Evolutionary conservation across 1,140 invertebrate genomes (phyloP), one percentile per base, ranked within the genome.

Genomic region (Drosophila serrata): DNA sequence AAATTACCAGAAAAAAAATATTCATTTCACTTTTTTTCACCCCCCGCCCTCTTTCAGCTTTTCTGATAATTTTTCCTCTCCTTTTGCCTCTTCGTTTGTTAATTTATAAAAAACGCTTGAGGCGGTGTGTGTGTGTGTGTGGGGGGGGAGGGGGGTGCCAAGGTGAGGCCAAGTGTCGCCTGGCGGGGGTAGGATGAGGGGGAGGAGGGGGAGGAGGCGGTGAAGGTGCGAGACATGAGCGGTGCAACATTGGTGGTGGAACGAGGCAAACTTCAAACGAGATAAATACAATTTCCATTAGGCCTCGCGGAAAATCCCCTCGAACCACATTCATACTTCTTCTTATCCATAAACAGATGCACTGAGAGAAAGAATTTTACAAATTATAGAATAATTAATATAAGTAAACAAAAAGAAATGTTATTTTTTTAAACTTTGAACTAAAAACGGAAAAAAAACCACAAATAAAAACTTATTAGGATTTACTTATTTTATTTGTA

Each of bases 231-330:
- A 72, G 49, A 57, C 64, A 40, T 53, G 49, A 53, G 49, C 64
- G 46, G 13, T 43, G 59, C 15, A 53, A 35, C 51, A 37, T 75
- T 56, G 77, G 76, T 73, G 77, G 72, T 78, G 75, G 67, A 40
- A 87, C 51, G 64, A 79, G 79, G 46, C 76, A 72, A 84, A 88
- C 84, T 88, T 88, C 84, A 90, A 88, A 90, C 85, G 81, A 90
- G 85, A 90, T 90, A 90, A 90, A 90, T 90, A 90, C 85, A 90
- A 90, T 90, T 90, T 90, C 85, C 85, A 90, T 90, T 90, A 90
- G 85, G 84, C 84, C 57, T 82, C 65, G 63, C 59, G 70, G 79
- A 87, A 86, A 87, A 79, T 82, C 75, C 82, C 82, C 84, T 84
- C 72, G 60, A 88, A 87, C 79, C 84, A 82, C 80, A 88, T 88